A percentile compares a stretch with the other conserved stretches of the same genome.
Evolutionary conservation across 2,888 invertebrate genomes (phyloP).

Genomic region (Drosophila lutescens): DNA sequence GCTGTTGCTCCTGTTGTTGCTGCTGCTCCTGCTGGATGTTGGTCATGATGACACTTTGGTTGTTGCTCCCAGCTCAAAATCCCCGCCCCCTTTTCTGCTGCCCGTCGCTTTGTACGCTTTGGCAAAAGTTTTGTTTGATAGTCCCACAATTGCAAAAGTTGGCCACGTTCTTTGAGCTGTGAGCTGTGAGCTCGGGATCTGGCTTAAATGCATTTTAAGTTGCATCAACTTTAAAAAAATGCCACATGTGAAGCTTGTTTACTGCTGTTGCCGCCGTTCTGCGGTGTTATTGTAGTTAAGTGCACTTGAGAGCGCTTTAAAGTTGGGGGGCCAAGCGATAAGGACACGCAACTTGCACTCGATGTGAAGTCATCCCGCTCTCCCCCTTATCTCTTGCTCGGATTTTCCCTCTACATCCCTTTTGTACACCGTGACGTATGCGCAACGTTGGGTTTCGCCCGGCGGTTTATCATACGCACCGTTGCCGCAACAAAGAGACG

Average conservation of each 20-base stretch:
- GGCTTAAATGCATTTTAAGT: slow-evolving; percentile 69
- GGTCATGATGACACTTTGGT: slow-evolving; percentile 53
- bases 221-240: slow-evolving; percentile 68
- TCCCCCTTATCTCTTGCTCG: background rate
- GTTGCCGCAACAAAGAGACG: slow-evolving; percentile 12
- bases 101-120: slow-evolving; percentile 53
- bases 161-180: slow-evolving; percentile 47
- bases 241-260: slow-evolving; percentile 54
- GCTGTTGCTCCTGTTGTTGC: slow-evolving; percentile 34
- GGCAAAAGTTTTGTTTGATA: slow-evolving; percentile 70
- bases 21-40: slow-evolving; percentile 34
- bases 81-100: slow-evolving; percentile 9
- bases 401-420: slow-evolving; percentile 1
- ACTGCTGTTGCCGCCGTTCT: slow-evolving; percentile 24
- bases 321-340: slow-evolving; percentile 70
- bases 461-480: slow-evolving; percentile 60
- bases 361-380: slow-evolving; percentile 35
- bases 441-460: slow-evolving; percentile 62
- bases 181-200: slow-evolving; percentile 48
- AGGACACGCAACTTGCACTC: slow-evolving; percentile 54
- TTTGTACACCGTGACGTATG: slow-evolving; percentile 67
- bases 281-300: slow-evolving; percentile 64
- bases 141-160: slow-evolving; percentile 64
- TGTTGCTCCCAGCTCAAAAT: slow-evolving; percentile 45
- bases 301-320: slow-evolving; percentile 70